Evolutionary conservation across 2,797 vertebrate species (phyloP).

Genomic region (Acropternis orthonyx): DNA sequence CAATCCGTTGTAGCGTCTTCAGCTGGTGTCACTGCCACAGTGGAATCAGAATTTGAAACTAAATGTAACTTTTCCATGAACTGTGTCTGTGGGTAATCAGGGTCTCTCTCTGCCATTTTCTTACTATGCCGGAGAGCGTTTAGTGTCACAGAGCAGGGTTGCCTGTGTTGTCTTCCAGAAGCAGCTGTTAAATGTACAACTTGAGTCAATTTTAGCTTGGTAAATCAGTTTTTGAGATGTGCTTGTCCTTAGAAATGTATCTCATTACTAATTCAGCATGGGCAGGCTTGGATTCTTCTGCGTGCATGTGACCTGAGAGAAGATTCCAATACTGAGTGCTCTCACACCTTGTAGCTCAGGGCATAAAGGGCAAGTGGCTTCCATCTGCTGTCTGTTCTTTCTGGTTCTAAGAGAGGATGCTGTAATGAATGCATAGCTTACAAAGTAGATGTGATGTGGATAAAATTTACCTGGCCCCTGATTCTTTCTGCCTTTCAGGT

Average conservation of each 20-base stretch:
- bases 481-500: background rate
- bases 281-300: background rate
- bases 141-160: background rate
- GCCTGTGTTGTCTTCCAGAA: background rate
- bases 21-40: background rate
- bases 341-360: background rate
- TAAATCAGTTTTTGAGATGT: background rate
- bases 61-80: background rate
- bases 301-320: background rate
- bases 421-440: background rate
- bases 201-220: background rate
- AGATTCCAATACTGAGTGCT: background rate
- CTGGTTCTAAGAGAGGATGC: background rate
- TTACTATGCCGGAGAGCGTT: background rate
- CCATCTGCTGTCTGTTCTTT: background rate
- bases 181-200: background rate
- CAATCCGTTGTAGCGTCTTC: background rate
- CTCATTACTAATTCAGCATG: background rate
- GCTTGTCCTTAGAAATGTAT: background rate
- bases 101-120: background rate
- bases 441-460: background rate
- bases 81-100: background rate
- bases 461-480: background rate
- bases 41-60: background rate
- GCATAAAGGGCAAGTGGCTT: background rate